Evolutionary conservation across 1,140 invertebrate species (phyloP), one percentile per base, ranked within the genome.

Genomic region (Zaprionus tsacasi): DNA sequence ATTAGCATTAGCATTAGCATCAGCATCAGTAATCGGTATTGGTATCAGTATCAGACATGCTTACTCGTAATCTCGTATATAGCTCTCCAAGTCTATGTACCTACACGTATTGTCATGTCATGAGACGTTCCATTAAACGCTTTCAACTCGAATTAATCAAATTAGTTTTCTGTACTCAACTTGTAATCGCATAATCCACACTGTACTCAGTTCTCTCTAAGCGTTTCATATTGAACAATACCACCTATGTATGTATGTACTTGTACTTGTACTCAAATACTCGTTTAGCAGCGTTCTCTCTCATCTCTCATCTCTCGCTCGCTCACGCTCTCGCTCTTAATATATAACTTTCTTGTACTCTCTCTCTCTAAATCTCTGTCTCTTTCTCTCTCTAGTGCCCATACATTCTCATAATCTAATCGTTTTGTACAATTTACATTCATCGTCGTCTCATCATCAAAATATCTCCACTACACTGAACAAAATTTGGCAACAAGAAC

Each of bases 241-340:
- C 70, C 77, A 35, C 2, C 7, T 52, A 73, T 73, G 71, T 68
- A 58, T 67, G 36, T 68, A 60, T 68, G 70, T 73, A 55, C 69
- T 71, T 27, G 64, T 73, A 73, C 70, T 72, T 45, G 63, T 68
- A 75, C 63, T 83, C 68, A 79, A 82, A 59, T 70, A 67, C 63
- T 82, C 61, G 80, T 82, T 67, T 83, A 85, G 78, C 81, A 85
- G 69, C 65, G 73, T 83, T 85, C 64, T 50, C 45, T 82, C 64
- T 17, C 17, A 83, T 59, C 70, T 80, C 70, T 78, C 74, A 83
- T 68, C 81, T 83, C 78, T 83, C 45, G 45, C 17, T 48, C 45
- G n/a, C 15, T 17, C 17, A n/a, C 40, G 40, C 45, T 48, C 45
- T 4, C 17, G 40, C 45, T 48, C 45, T 4, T 10, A 7, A 35